Evolutionary conservation across 1,140 invertebrate genomes (phyloP), one percentile per base, ranked within the genome.

Genomic region (Hydropsyche tenuis): DNA sequence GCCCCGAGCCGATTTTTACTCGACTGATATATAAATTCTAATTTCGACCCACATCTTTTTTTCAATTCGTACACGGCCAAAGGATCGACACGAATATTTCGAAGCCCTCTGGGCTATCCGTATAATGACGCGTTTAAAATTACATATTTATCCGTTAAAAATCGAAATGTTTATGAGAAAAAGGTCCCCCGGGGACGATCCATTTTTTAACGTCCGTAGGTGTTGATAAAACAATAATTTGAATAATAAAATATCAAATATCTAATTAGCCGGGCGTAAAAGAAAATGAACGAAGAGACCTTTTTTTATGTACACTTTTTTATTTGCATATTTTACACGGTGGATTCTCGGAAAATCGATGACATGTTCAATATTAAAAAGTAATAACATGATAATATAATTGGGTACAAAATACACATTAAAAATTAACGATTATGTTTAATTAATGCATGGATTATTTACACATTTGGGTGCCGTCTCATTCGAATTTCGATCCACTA

Each of bases 81-180:
- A 27, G 56, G 56, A 60, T 60, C 56, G 23, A 60, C 56, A 60
- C 56, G 23, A 60, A 25, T 14, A 20, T 60, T 25, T 60, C n/a
- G 6, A 20, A 25, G 45, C 56, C 56, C 56, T 60, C 22, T 25
- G 56, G 56, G 22, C 56, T 12, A 60, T 60, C 56, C n/a, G 22
- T 60, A 60, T 27, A 60, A 60, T 60, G 56, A 60, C 56, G 56
- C 23, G 56, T 60, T 60, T 60, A 60, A 60, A 60, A 60, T 60
- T 60, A 60, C 56, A 60, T 60, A 60, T 60, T 60, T 60, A 60
- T 60, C 56, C 56, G 56, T 60, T 27, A 60, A 60, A 60, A 60
- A 60, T 60, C 56, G 23, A 23, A 60, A 60, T 60, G 23, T 60
- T 60, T 27, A 60, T 25, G 56, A 25, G 56, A 25, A 60, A 60